phyloP scores from a whole-genome alignment of 2,113 vertebrate genomes.

The Polyodon spathula region DNA sequence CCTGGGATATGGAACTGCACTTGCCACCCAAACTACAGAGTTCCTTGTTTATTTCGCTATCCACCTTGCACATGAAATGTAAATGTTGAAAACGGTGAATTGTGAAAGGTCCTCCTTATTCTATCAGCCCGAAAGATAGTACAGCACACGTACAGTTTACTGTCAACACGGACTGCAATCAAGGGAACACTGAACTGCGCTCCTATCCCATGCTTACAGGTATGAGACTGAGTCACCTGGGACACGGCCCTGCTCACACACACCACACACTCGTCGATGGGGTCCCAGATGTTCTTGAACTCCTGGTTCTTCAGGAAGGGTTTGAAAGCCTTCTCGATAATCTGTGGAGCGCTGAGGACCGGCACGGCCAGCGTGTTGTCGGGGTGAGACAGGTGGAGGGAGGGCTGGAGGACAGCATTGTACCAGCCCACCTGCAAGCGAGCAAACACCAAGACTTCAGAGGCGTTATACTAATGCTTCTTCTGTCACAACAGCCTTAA shows the following conservation, averaged over 20 bases:
- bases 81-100: too few relatives aligned
- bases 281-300: constrained; percentile 61
- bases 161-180: too few relatives aligned
- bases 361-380: constrained; percentile 72
- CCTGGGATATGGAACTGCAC: too few relatives aligned
- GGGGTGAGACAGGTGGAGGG: constrained; percentile 62
- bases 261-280: constrained; percentile 82
- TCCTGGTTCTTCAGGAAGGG: constrained; percentile 65
- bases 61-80: too few relatives aligned
- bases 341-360: constrained; percentile 77
- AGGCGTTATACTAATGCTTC: too few relatives aligned
- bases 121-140: too few relatives aligned
- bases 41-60: too few relatives aligned
- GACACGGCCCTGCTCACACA: constrained; percentile 46
- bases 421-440: constrained; percentile 80
- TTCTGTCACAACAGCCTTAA: too few relatives aligned
- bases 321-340: constrained; percentile 83
- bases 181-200: too few relatives aligned
- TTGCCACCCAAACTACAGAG: too few relatives aligned
- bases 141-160: too few relatives aligned
- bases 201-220: neutral
- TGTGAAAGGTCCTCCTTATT: too few relatives aligned
- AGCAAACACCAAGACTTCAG: constrained; percentile 6
- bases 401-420: constrained; percentile 65
- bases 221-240: constrained; percentile 27